phyloP scores from a whole-genome alignment of 1,140 invertebrate genomes.

The Heliothis subflexa region DNA sequence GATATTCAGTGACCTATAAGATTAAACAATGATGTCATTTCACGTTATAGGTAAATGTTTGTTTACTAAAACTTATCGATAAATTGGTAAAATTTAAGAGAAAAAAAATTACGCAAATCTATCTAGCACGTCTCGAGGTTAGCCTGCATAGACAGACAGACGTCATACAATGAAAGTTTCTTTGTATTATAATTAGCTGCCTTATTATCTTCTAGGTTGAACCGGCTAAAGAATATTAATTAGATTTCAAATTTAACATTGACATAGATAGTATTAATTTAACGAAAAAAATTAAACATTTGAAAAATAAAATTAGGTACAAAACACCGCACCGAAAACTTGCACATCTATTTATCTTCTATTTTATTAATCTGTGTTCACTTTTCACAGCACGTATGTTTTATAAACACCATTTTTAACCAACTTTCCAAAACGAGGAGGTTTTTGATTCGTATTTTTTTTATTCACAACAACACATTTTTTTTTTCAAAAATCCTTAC shows the following conservation, averaged over 20 bases:
- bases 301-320: neutral
- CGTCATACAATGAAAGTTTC: slow-evolving; percentile 4
- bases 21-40: too few species aligned
- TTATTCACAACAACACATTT: neutral
- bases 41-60: too few species aligned
- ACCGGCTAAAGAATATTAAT: slow-evolving; percentile 7
- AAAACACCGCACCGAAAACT: neutral
- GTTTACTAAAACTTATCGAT: neutral
- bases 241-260: slow-evolving; percentile 12
- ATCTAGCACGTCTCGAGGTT: slow-evolving; percentile 9
- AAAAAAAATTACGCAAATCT: neutral
- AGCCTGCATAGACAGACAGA: neutral
- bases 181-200: slow-evolving; percentile 30
- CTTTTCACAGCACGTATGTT: neutral
- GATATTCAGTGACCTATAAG: too few species aligned
- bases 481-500: neutral
- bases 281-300: neutral
- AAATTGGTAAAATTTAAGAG: neutral
- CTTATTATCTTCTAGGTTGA: slow-evolving; percentile 15
- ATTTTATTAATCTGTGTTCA: neutral
- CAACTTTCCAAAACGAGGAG: too few species aligned
- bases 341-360: neutral
- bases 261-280: neutral
- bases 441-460: too few species aligned
- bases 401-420: neutral